Percentiles rank a stretch among this genome's conserved stretches.
These are phyloP conservation scores for Caenorhabditis doughertyi DNA, from an alignment of 2,888 invertebrate species.

Conservation along the genomic window DNA sequence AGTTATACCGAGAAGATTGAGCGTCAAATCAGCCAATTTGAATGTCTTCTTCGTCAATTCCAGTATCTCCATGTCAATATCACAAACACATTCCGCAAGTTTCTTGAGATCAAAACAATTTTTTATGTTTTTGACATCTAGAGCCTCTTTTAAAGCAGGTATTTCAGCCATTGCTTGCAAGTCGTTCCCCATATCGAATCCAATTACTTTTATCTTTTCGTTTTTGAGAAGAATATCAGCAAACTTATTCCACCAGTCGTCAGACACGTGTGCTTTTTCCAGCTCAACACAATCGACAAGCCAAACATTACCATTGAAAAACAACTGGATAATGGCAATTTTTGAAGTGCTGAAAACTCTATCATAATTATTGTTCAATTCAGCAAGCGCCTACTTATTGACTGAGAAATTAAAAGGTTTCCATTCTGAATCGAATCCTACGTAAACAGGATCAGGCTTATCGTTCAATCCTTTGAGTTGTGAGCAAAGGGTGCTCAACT, in stretches of 20 bases:
- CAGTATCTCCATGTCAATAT: constrained; percentile 59
- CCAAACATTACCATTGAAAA: constrained; percentile 48
- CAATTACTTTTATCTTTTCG: constrained; percentile 51
- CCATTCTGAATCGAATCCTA: constrained; percentile 71
- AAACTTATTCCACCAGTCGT: constrained; percentile 62
- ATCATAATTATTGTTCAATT: background rate
- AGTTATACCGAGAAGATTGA: constrained; percentile 23
- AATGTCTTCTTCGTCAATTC: constrained; percentile 59
- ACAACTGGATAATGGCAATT: constrained; percentile 68
- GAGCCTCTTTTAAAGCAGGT: constrained; percentile 16
- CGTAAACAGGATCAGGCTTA: constrained; percentile 13
- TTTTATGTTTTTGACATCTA: constrained; percentile 17
- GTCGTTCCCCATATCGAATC: constrained; percentile 69
- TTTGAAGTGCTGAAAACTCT: constrained; percentile 36
- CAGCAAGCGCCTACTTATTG: background rate
- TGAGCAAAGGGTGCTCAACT: constrained; percentile 16
- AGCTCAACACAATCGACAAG: constrained; percentile 64
- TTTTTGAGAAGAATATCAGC: constrained; percentile 49
- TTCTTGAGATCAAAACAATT: constrained; percentile 61
- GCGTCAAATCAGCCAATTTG: constrained; percentile 65
- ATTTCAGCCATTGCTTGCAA: constrained; percentile 59
- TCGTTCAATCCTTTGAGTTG: background rate
- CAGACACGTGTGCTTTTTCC: constrained; percentile 21
- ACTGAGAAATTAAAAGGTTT: constrained; percentile 52
- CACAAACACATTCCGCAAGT: constrained; percentile 61